Evolutionary conservation across 2,113 vertebrate species (phyloP), one percentile per base, ranked within the genome.

Genomic region (Larimichthys crocea): DNA sequence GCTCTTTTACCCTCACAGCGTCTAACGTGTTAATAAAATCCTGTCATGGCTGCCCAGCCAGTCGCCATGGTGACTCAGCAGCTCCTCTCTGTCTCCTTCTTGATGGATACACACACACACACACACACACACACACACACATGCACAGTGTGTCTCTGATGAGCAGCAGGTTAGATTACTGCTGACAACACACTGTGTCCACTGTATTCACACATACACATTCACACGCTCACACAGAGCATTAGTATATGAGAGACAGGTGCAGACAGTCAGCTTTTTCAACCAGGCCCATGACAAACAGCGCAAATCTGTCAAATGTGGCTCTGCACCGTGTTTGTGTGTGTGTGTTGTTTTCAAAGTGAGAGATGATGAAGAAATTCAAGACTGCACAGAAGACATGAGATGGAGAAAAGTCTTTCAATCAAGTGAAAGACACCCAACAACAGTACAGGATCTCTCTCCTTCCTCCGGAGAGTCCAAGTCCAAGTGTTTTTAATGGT

Each of bases 61-160:
- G 85, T 92, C 71, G 73, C 86, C 85, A 91, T 88, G 80, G 90
- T 92, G 90, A 94, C 89, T 92, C 92, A 91, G 92, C 93, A 91
- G 69, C 85, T 88, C 79, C 74, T 81, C 60, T 46, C 80, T 79
- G 75, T 88, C 81, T 86, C 79, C n/a, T 59, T 19, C 60, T 73
- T 86, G 86, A 90, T 8, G 48, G 62, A 66, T 65, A 87, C 60
- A 82, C 68, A 87, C 63, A 82, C 40, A 42, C 76, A 64, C 70
- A 4, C 26, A 26, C 26, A 26, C 7, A 75, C 82, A 74, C 76
- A 75, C 67, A 75, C 40, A 60, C 50, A 59, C 66, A 53, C 22
- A 29, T 46, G 12, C 44, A 46, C 44, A 46, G 44, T 14, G 24
- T 40, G 65, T 75, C 42, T 70, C 66, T 91, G 85, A 87, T 77